Conservation (phyloP, 30 jellyfish, hydroid and myxozoan species). For the Rhopilema esculentum region DNA sequence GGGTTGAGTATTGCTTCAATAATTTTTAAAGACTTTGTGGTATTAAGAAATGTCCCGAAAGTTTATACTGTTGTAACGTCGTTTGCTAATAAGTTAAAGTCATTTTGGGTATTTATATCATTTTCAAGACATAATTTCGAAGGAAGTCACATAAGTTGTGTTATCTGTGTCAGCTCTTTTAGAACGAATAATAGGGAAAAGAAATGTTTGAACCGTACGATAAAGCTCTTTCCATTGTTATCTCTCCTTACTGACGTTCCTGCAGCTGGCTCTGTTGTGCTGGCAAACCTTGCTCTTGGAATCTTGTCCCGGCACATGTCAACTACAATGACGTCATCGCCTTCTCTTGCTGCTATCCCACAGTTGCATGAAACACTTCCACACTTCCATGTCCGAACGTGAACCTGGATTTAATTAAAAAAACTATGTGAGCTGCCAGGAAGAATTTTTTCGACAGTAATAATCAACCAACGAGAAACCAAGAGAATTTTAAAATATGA, state of each 20-base stretch:
- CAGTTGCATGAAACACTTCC: constrained; percentile 89
- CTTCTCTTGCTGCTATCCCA: constrained; percentile 96
- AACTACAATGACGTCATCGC: constrained; percentile 89
- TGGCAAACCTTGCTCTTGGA: constrained; percentile 91
- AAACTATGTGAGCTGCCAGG: neutral
- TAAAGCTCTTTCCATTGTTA: constrained; percentile 82
- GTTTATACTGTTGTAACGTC: too few species aligned
- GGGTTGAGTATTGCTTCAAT: too few species aligned
- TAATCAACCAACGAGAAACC: neutral
- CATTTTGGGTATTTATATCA: too few species aligned
- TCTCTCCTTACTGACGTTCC: constrained; percentile 79
- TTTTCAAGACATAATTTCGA: neutral
- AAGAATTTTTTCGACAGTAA: neutral
- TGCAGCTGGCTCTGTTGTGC: constrained; percentile 79
- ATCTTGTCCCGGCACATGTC: constrained; percentile 93
- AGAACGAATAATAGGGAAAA: too few species aligned
- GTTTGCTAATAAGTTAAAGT: too few species aligned
- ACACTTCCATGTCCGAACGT: constrained; percentile 89
- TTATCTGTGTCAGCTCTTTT: too few species aligned
- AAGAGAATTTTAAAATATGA: neutral
- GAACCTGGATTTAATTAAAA: constrained; percentile 63
- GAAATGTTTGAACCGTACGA: too few species aligned
- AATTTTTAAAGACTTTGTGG: too few species aligned
- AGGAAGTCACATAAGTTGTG: too few species aligned
- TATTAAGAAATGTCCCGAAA: too few species aligned